phyloP scores from a whole-genome alignment of 35 echinoderm and acorn worm species.

The Anneissia japonica region DNA sequence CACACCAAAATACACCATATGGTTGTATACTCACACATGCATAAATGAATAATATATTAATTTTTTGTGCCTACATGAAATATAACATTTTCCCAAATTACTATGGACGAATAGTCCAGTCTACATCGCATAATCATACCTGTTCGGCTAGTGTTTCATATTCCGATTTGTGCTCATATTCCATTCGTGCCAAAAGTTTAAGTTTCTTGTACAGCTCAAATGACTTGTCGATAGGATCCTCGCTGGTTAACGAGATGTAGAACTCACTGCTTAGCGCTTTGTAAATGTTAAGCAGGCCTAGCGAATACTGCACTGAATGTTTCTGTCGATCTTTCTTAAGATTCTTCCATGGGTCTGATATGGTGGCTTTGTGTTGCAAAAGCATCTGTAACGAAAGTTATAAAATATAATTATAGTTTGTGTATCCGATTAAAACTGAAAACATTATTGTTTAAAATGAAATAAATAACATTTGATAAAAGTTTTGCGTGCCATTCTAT shows the following conservation, averaged over 20 bases:
- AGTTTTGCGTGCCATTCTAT: no score
- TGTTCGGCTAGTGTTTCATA: background rate
- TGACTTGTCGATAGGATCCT: background rate
- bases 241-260: conserved; percentile 13
- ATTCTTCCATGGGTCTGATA: background rate
- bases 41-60: no score
- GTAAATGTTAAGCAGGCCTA: background rate
- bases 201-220: conserved; percentile 7
- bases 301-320: background rate
- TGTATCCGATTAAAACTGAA: no score
- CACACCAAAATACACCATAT: no score
- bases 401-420: no score
- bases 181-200: background rate
- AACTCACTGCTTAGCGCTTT: conserved; percentile 4
- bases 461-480: no score
- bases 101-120: no score
- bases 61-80: no score
- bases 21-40: no score
- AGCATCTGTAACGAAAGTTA: background rate
- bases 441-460: no score
- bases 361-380: background rate
- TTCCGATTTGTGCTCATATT: background rate
- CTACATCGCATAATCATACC: no score
- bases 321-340: background rate
- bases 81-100: no score